Evolutionary conservation across 2,113 vertebrate genomes (phyloP).

Genomic region (Lophochroa leadbeateri): DNA sequence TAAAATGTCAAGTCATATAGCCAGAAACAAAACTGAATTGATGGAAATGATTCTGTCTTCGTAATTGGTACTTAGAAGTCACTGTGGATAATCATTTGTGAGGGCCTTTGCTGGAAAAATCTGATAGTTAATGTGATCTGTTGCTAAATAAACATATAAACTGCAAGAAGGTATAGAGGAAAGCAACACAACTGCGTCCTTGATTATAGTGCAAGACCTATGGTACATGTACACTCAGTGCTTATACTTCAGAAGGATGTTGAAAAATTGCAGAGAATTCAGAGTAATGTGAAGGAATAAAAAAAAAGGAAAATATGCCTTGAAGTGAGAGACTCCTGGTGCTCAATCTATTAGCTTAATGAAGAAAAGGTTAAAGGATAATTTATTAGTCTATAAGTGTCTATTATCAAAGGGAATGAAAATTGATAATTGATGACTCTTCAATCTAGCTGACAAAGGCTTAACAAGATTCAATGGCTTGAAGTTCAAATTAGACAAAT

Average conservation of each 20-base stretch:
- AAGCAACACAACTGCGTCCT: not conserved
- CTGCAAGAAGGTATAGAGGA: not conserved
- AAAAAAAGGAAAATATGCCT: slow-evolving; percentile 52
- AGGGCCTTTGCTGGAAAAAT: not conserved
- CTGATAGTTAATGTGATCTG: not conserved
- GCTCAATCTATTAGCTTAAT: slow-evolving; percentile 61
- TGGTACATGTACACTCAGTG: not conserved
- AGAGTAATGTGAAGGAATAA: not conserved
- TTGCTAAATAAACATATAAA: not conserved
- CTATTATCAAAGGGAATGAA: slow-evolving; percentile 63
- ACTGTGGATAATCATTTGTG: not conserved
- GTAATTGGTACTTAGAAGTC: not conserved
- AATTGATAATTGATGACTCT: slow-evolving; percentile 61
- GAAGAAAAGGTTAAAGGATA: slow-evolving; percentile 68
- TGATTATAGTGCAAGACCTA: not conserved
- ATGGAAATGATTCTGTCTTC: not conserved
- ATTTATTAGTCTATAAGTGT: slow-evolving; percentile 65
- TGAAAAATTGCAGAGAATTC: not conserved
- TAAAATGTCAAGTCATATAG: not conserved
- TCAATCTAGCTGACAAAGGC: slow-evolving; percentile 62
- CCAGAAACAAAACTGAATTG: slow-evolving; percentile 1
- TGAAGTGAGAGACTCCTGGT: slow-evolving; percentile 44
- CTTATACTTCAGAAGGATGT: not conserved
- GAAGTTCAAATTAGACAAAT: slow-evolving; percentile 66
- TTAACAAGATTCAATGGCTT: slow-evolving; percentile 58